Conservation (phyloP, 2,113 vertebrate genomes). For the Phrynosoma blainvillii region DNA sequence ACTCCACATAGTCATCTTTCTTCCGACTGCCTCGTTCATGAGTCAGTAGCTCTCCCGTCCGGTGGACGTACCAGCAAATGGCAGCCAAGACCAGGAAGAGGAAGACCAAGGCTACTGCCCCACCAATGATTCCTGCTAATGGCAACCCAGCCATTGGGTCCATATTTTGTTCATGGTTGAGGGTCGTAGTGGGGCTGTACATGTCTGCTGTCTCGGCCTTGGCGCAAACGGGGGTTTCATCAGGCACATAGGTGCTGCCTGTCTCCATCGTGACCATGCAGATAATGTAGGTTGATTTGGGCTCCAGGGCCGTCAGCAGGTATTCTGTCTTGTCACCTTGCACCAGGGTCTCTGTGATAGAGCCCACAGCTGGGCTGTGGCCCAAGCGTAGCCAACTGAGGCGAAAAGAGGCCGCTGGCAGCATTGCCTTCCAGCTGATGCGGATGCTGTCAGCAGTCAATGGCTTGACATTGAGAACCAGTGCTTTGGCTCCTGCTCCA, state of each 20-base stretch:
- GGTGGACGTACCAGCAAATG: slow-evolving; percentile 89
- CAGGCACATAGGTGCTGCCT: slow-evolving; percentile 78
- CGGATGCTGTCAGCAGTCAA: slow-evolving; percentile 87
- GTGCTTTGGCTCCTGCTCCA: slow-evolving; percentile 83
- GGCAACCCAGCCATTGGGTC: slow-evolving; percentile 80
- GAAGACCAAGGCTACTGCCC: slow-evolving; percentile 86
- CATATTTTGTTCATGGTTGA: slow-evolving; percentile 80
- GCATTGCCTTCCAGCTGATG: slow-evolving; percentile 87
- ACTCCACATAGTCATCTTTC: slow-evolving; percentile 90
- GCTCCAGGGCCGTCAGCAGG: slow-evolving; percentile 87
- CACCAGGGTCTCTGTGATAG: slow-evolving; percentile 92
- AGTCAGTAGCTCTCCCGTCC: slow-evolving; percentile 81
- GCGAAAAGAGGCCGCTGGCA: slow-evolving; percentile 86
- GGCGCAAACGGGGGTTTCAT: slow-evolving; percentile 88
- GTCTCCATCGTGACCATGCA: slow-evolving; percentile 88
- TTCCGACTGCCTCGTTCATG: slow-evolving; percentile 82
- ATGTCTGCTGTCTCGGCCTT: slow-evolving; percentile 85
- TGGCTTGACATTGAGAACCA: slow-evolving; percentile 88
- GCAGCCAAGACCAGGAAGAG: slow-evolving; percentile 85
- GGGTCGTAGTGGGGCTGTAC: slow-evolving; percentile 72
- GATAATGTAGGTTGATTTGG: slow-evolving; percentile 89
- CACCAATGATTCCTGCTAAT: slow-evolving; percentile 87
- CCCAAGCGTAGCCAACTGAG: slow-evolving; percentile 91
- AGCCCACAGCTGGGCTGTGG: slow-evolving; percentile 84
- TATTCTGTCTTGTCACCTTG: slow-evolving; percentile 90